phyloP scores from a whole-genome alignment of 2,113 vertebrate species.

The Hassar affinis region DNA sequence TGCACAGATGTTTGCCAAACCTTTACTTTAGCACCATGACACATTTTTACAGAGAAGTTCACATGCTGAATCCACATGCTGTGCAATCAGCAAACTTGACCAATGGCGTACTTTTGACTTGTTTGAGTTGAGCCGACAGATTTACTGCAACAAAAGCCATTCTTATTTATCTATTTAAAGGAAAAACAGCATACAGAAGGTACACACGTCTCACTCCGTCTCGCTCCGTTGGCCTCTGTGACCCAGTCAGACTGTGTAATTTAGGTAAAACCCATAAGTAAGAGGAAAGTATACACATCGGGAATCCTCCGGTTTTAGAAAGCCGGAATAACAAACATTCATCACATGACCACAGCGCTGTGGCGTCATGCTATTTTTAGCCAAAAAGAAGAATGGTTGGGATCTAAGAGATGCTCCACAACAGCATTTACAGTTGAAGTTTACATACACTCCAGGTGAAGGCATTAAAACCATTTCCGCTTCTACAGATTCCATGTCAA shows the following conservation, averaged over 20 bases:
- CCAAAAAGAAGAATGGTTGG: background rate
- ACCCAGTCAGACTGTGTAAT: constrained; percentile 23
- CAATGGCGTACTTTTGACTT: background rate
- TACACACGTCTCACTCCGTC: background rate
- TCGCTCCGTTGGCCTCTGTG: background rate
- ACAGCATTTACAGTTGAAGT: too few species aligned
- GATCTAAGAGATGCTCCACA: background rate
- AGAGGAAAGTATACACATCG: constrained; percentile 34
- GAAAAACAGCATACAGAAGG: background rate
- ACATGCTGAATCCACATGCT: constrained; percentile 8
- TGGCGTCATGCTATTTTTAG: background rate
- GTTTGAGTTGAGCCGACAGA: background rate
- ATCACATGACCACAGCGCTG: background rate
- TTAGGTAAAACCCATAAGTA: constrained; percentile 41
- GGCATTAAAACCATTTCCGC: too few species aligned
- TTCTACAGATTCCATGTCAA: too few species aligned
- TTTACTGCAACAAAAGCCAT: background rate
- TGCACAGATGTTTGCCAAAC: constrained; percentile 63
- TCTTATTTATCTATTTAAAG: background rate
- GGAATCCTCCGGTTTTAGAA: constrained; percentile 14
- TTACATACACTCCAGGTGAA: too few species aligned
- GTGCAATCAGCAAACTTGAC: background rate
- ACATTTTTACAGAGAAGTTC: constrained; percentile 56
- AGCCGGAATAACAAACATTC: constrained; percentile 19
- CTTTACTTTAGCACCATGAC: constrained; percentile 55